Base-by-base conservation (phyloP, 2,113 vertebrate genomes). In the Alosa alosa region DNA sequence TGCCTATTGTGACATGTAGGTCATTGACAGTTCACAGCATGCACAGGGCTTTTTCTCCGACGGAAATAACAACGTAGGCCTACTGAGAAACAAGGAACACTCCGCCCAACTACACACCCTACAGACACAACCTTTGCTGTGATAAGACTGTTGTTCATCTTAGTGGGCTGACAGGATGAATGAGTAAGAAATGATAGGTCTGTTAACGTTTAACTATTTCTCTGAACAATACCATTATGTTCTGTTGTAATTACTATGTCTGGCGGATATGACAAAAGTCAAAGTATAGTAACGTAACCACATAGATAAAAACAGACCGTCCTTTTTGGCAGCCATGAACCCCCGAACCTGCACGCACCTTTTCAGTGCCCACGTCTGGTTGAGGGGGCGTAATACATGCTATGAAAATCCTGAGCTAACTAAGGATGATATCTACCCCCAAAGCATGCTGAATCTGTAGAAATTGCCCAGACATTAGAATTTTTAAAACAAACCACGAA, bases 1-100 rank as follows among this genome's bases (percentile, higher is more conserved):
- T 82, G 88, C 87, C 55, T 31, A 89, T 84, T 87, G 91, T 92
- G 92, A 94, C 93, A 93, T 88, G 81, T 78, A 82, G 64, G 57
- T 88, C 90, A 92, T 90, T 45, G 85, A 78, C n/a, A 52, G 50
- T 60, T 60, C 55, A 36, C 72, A 78, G 31, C 72, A 39, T 78
- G 72, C 72, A 15, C 72, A 78, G 72, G 39, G 5, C 13, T 78
- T 13, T 36, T 39, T 78, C 15, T 36, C 72, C 4, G 15, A 78
- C 31, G 31, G 72, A 78, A 17, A 72, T 13, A 72, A 72, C 55
- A 44, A 44, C 41, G 31, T 31, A 31, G 3, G 52, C 52, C 20
- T 18, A 6, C 55, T 72, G 9, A 36, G 31, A 72, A 13, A 36
- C 22, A 13, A 78, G 13, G 13, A 78, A 78, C 72, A 39, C 72